Conservation (phyloP, 1,140 invertebrate species). For the Calosoma granatense region DNA sequence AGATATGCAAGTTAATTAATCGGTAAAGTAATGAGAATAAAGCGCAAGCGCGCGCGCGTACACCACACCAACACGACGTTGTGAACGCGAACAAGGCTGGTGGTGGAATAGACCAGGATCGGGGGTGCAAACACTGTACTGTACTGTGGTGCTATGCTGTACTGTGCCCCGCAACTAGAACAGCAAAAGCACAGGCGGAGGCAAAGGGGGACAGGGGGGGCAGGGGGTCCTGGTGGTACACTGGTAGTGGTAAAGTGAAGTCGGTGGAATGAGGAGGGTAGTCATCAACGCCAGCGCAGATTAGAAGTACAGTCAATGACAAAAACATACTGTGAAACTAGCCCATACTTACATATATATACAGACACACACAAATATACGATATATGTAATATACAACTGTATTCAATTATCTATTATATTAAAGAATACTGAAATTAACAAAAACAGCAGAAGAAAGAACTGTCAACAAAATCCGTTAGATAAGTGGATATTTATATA, state of each 20-base stretch:
- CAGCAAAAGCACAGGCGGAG: constrained; percentile 14
- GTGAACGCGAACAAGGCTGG: no score
- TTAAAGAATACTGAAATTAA: no score
- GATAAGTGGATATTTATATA: no score
- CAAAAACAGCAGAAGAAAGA: no score
- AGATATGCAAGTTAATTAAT: constrained; percentile 39
- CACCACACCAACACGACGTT: no score
- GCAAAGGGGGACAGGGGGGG: constrained; percentile 14
- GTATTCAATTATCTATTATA: no score
- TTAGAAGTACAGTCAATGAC: constrained; percentile 26
- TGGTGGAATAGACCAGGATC: neutral
- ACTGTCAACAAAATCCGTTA: no score
- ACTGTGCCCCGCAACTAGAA: neutral
- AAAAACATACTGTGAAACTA: constrained; percentile 19
- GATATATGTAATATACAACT: neutral
- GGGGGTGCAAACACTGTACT: neutral
- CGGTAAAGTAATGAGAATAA: constrained; percentile 35
- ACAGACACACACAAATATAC: neutral
- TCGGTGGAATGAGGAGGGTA: constrained; percentile 15
- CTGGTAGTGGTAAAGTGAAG: neutral
- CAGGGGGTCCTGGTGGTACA: constrained; percentile 8
- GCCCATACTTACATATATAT: neutral
- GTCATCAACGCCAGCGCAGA: constrained; percentile 33
- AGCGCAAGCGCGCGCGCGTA: constrained; percentile 28
- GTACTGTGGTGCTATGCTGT: no score